Evolutionary conservation across 2,888 invertebrate species (phyloP), one percentile per base, ranked within the genome.

Genomic region (Caenorhabditis sp.): DNA sequence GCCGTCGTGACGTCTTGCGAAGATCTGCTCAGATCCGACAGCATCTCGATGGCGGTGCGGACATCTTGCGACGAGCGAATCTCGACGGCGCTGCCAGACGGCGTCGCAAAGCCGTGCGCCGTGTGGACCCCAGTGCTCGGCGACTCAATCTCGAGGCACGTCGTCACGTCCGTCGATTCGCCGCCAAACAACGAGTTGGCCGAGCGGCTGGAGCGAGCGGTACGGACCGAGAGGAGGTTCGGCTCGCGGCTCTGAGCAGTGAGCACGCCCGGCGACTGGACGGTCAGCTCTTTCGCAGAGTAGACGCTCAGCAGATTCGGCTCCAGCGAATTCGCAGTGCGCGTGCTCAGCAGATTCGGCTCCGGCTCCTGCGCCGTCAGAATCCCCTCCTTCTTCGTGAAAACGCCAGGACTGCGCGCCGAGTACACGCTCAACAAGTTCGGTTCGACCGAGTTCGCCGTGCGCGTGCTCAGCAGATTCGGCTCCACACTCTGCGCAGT

Each of bases 401-500:
- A 48, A 13, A 63, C n/a, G 22, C 61, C 61, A 8, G 65, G 65
- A 35, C 61, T 61, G 27, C 55, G 55, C 15, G 68, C 68, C 27
- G 68, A 59, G 30, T 59, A 43, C 27, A 59, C 59, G 39, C 58
- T 66, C 46, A 66, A 27, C 20, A 66, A 30, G 37, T 66, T 66
- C 8, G 66, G 66, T 30, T 66, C 66, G 20, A 66, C 8, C 0
- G 74, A 75, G 32, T 55, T 55, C 4, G 74, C 74, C 7, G 74
- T 75, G 24, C 62, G 46, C 9, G 52, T 58, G 30, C 62, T 63
- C 63, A 76, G 35, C 20, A 76, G 58, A 41, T 76, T 76, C n/a
- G 76, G 76, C 53, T 76, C 76, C 17, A 50, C 45, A 8, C 39
- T 37, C 27, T 70, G 70, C n/a, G 76, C 76, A 17, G 76, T 76